Evolutionary conservation across 2,113 vertebrate species (phyloP), one percentile per base, ranked within the genome.

Genomic region (Austrofundulus limnaeus): DNA sequence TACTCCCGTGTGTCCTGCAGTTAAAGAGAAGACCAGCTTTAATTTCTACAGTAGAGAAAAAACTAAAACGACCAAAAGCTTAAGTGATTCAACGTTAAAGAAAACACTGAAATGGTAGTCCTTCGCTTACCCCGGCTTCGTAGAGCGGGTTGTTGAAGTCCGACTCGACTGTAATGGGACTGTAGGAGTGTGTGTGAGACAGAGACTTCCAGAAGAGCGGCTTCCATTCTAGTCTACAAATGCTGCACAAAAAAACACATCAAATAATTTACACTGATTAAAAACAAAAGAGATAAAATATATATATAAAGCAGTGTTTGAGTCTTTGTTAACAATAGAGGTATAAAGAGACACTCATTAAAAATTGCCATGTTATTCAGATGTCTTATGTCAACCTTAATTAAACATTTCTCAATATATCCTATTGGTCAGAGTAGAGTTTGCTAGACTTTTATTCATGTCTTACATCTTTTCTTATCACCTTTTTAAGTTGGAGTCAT

Each of bases 141-240:
- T 96, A 97, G n/a, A 97, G 92, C 37, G 95, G 95, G 72, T 96
- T 97, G 92, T 94, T 96, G 80, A 96, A 97, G 80, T 96, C 95
- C 0, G 95, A 95, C 81, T 96, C 95, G 60, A 96, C 95, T 1
- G 95, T 95, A 57, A 97, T 95, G 34, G 95, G 95, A 83, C 94
- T 95, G 86, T 97, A 97, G 48, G 95, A 95, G 81, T 96, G 95
- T 55, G 95, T 95, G 77, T 94, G 94, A 61, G 94, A 93, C 10
- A 95, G 92, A 9, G 95, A 94, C 81, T 96, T 95, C 89, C 95
- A 94, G 56, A 97, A 96, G 46, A 95, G 88, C 0, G 95, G 94
- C 79, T 96, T 97, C 83, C 95, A 95, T 70, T 95, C 95, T 85
- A 95, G 88, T 90, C 88, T 91, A 80, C 92, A 92, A 41, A 92